These are phyloP conservation scores for Zapus hudsonius DNA, from an alignment of 2,113 vertebrate species.

Conservation along the genomic window DNA sequence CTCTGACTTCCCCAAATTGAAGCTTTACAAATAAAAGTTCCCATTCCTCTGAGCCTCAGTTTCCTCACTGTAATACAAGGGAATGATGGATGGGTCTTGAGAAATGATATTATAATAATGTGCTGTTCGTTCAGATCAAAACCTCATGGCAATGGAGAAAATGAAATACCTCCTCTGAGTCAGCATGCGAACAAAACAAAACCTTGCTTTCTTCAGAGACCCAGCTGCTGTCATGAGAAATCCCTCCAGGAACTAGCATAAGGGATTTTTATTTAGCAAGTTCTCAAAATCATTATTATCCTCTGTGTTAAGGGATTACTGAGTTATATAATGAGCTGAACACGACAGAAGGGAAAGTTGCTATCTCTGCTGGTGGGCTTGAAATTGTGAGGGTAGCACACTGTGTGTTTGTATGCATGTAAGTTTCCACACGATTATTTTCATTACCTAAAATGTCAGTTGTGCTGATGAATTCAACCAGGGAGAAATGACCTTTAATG, in stretches of 20 bases:
- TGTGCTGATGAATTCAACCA: background rate
- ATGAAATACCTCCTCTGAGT: constrained; percentile 49
- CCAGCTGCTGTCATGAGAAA: constrained; percentile 61
- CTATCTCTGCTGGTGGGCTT: background rate
- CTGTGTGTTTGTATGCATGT: background rate
- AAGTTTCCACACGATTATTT: constrained; percentile 19
- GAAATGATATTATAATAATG: background rate
- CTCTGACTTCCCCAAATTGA: background rate
- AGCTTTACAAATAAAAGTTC: constrained; percentile 1
- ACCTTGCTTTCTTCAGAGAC: constrained; percentile 48
- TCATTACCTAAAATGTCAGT: background rate
- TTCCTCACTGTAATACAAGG: constrained; percentile 32
- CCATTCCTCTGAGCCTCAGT: background rate
- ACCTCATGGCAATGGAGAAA: constrained; percentile 45
- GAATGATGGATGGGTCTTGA: background rate
- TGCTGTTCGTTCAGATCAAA: constrained; percentile 52
- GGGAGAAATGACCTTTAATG: background rate
- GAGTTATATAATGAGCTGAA: background rate
- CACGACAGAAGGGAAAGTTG: background rate
- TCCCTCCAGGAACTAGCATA: constrained; percentile 45
- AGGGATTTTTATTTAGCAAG: constrained; percentile 62
- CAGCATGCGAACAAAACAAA: constrained; percentile 65
- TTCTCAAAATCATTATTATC: constrained; percentile 46
- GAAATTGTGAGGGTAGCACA: background rate
- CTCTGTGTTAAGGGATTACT: constrained; percentile 23